These are phyloP conservation scores for Zele albiditarsus DNA, from an alignment of 2,888 invertebrate species.

Conservation along the genomic window DNA sequence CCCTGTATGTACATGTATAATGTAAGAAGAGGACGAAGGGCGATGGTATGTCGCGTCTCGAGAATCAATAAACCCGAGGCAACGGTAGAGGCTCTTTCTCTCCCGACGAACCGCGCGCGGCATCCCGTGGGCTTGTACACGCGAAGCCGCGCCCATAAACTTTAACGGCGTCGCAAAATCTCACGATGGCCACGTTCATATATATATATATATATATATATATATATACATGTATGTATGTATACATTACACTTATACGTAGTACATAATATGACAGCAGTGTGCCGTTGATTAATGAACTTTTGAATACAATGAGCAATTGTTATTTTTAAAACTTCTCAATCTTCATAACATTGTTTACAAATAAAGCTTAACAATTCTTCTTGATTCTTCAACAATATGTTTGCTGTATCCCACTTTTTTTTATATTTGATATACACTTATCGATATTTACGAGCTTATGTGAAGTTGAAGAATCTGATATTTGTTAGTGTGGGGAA, in stretches of 20 bases:
- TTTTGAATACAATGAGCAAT: constrained; percentile 53
- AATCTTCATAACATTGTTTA: background rate
- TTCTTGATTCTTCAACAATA: background rate
- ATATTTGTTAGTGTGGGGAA: background rate
- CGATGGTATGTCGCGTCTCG: constrained; percentile 60
- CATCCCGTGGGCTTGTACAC: constrained; percentile 57
- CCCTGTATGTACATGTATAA: background rate
- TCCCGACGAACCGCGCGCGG: constrained; percentile 46
- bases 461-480: background rate
- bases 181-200: constrained; percentile 56
- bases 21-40: constrained; percentile 57
- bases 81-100: constrained; percentile 47
- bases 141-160: constrained; percentile 70
- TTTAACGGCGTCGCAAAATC: constrained; percentile 69
- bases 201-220: background rate
- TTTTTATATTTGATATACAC: background rate
- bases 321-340: constrained; percentile 17
- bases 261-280: constrained; percentile 43
- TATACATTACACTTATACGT: too few relatives aligned
- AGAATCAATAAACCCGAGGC: constrained; percentile 70
- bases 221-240: background rate
- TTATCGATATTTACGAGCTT: background rate
- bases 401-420: background rate
- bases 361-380: background rate
- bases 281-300: constrained; percentile 64